These are phyloP conservation scores for Neoascia interrupta DNA, from an alignment of 2,888 invertebrate species.

Conservation along the genomic window DNA sequence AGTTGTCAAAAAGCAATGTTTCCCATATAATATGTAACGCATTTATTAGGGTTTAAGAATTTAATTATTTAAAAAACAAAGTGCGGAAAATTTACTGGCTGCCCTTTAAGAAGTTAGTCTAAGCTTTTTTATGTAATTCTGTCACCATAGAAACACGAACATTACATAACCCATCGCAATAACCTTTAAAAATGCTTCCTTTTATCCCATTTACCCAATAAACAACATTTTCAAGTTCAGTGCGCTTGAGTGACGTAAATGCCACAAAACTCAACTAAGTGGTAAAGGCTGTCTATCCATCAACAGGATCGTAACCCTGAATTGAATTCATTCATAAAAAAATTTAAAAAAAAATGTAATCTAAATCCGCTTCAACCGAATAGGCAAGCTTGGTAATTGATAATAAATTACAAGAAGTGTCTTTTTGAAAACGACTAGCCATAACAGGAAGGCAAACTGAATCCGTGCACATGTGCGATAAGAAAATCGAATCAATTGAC, in stretches of 20 bases:
- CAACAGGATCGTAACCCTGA: background rate
- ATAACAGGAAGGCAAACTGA: too few relatives aligned
- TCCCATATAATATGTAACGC: too few relatives aligned
- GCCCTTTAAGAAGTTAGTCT: too few relatives aligned
- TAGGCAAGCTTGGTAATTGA: conserved; percentile 25
- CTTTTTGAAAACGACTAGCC: too few relatives aligned
- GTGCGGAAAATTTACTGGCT: too few relatives aligned
- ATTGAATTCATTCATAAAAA: conserved; percentile 35
- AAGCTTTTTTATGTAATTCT: too few relatives aligned
- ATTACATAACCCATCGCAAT: too few relatives aligned
- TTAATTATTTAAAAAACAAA: too few relatives aligned
- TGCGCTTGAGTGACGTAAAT: conserved; percentile 15
- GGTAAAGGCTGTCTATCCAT: background rate
- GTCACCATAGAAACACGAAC: too few relatives aligned
- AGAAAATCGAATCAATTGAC: conserved; percentile 72
- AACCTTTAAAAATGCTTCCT: too few relatives aligned
- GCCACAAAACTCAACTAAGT: conserved; percentile 9
- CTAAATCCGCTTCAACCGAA: conserved; percentile 6
- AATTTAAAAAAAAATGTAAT: conserved; percentile 20
- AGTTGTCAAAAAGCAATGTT: too few relatives aligned
- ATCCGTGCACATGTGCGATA: conserved; percentile 74
- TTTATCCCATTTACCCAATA: background rate
- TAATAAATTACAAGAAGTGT: conserved; percentile 35
- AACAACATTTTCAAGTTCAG: conserved; percentile 30
- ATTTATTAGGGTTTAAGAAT: too few relatives aligned